Percentiles rank a stretch among this genome's conserved stretches.
phyloP scores from a whole-genome alignment of 2,113 vertebrate species.

The Garra rufa region DNA sequence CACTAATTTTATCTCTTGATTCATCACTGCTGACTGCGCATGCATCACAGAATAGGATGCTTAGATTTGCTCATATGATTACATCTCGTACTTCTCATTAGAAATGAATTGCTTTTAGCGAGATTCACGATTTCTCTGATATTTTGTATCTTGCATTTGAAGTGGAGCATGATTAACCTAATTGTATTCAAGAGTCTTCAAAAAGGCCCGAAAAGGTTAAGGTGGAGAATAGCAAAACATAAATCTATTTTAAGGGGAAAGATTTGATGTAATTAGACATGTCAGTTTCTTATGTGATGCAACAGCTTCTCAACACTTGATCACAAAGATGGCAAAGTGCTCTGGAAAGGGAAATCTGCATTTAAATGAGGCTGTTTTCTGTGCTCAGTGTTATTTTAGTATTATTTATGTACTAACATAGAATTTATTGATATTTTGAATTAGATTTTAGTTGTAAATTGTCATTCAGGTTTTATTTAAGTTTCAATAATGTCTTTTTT shows the following conservation, averaged over 20 bases:
- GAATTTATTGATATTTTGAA: neutral
- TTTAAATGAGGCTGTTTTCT: constrained; percentile 63
- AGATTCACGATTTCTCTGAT: neutral
- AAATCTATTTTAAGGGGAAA: neutral
- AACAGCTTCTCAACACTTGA: neutral
- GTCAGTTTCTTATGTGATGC: neutral
- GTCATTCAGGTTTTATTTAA: neutral
- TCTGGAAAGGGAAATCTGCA: constrained; percentile 63
- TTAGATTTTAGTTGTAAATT: too few relatives aligned
- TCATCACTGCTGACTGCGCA: neutral
- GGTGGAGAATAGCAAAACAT: neutral
- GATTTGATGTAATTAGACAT: neutral
- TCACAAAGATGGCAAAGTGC: constrained; percentile 44
- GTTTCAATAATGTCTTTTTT: neutral
- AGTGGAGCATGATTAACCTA: neutral
- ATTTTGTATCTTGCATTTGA: neutral
- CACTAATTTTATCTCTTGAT: neutral
- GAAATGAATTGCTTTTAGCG: neutral
- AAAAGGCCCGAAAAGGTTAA: neutral
- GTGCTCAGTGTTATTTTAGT: neutral
- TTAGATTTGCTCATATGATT: neutral
- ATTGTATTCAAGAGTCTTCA: neutral
- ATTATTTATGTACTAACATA: neutral
- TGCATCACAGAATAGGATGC: neutral
- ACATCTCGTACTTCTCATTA: neutral